Base-by-base conservation (phyloP, 2,888 invertebrate genomes). In the Cancer borealis region DNA sequence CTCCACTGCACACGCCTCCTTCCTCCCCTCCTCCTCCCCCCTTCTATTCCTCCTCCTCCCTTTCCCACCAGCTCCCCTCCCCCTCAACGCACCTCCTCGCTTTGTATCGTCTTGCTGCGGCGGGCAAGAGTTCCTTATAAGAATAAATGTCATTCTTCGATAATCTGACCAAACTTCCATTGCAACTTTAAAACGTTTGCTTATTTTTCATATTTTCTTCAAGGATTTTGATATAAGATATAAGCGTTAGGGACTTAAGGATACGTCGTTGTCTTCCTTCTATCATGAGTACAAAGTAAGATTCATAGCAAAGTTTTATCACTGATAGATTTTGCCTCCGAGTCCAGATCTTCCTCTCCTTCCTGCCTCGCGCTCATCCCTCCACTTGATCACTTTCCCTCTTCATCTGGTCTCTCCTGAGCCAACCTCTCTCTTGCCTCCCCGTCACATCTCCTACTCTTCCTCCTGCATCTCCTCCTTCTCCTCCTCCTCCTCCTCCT, bases 1-100 rank as follows among this genome's bases (percentile, higher is more conserved):
- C 92, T 88, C 94, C 89, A 26, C 39, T 92, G 88, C 45, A 73
- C 91, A 49, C 45, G n/a, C 60, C 92, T 73, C 39, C 26, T 54
- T 45, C 49, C 84, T 54, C 45, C 26, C 45, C n/a, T 26, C 26
- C 26, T n/a, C 84, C 87, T n/a, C 84, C 45, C 84, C 0, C n/a
- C 26, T 47, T n/a, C 26, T n/a, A 45, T 46, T 17, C 47, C 54
- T 54, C 84, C 79, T 45, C 26, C 54, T 39, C 79, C 6, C n/a
- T n/a, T 39, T 39, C 54, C 66, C n/a, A 60, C 17, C 60, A 12
- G 39, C 91, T 17, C 93, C 12, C 73, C 60, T 26, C 17, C 46
- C 17, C 79, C 66, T 17, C 21, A 21, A 6, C 39, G 3, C 39
- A 30, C 26, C 89, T n/a, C 30, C 26, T 73, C 49, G 17, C 47